Percentiles rank a stretch among this genome's conserved stretches.
Conservation (phyloP, 2,888 invertebrate species). For the Ochropleura leucogaster region DNA sequence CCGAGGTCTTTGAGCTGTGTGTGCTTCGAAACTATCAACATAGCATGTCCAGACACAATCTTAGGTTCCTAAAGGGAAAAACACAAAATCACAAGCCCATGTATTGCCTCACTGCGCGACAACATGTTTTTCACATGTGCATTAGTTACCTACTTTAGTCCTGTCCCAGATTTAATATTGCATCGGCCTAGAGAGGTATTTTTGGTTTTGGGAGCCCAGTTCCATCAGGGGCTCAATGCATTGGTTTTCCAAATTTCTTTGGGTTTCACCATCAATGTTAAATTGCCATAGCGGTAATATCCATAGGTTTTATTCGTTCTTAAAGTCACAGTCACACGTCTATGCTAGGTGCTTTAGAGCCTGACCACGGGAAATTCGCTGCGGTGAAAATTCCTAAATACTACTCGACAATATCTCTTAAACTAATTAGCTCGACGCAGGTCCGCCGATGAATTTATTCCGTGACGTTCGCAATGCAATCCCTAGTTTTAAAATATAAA, state of each 20-base stretch:
- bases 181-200: not conserved
- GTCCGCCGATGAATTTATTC: not conserved
- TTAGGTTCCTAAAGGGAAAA: not conserved
- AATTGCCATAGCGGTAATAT: not conserved
- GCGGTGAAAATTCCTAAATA: not conserved
- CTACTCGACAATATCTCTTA: not conserved
- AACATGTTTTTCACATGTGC: not conserved
- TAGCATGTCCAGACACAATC: not conserved
- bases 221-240: no score
- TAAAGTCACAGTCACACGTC: not conserved
- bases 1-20: not conserved
- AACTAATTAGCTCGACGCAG: not conserved
- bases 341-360: not conserved
- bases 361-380: not conserved
- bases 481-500: not conserved
- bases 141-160: no score
- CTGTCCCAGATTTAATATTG: not conserved
- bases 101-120: not conserved
- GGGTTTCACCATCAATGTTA: not conserved
- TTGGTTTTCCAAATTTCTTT: not conserved
- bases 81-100: not conserved
- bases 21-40: not conserved
- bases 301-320: conserved; percentile 1
- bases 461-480: not conserved
- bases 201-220: not conserved